phyloP scores from a whole-genome alignment of 2,797 vertebrate species.

The Antrozous pallidus region DNA sequence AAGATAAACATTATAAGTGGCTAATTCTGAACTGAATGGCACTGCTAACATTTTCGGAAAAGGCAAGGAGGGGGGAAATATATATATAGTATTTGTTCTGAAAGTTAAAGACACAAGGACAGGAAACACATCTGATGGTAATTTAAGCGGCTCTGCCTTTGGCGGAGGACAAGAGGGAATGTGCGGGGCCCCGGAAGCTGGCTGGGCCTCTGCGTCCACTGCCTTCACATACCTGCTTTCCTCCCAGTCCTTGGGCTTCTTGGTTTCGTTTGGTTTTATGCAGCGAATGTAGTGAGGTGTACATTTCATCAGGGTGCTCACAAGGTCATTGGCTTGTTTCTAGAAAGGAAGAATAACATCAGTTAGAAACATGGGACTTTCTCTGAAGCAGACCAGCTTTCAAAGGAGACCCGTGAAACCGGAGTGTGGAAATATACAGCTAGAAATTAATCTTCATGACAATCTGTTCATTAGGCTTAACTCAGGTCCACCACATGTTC shows the following conservation, averaged over 20 bases:
- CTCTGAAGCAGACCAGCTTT: neutral
- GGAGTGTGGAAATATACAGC: neutral
- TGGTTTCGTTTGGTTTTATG: constrained; percentile 99
- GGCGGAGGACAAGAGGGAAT: fast-evolving
- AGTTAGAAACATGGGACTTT: neutral
- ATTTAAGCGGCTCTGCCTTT: neutral
- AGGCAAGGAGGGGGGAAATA: neutral
- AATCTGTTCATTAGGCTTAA: neutral
- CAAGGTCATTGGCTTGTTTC: constrained; percentile 99
- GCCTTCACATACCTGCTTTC: constrained; percentile 90
- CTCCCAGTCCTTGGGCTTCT: constrained; percentile 97
- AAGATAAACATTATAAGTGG: constrained; percentile 48
- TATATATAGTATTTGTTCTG: neutral
- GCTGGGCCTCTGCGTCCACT: neutral
- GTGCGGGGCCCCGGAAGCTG: fast-evolving
- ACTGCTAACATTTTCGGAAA: neutral
- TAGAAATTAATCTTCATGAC: neutral
- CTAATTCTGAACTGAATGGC: constrained; percentile 35
- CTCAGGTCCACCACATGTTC: neutral
- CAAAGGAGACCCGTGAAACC: neutral
- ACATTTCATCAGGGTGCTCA: constrained; percentile 98
- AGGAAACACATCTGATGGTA: neutral
- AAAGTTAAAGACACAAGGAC: neutral
- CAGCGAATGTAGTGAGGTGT: constrained; percentile 99
- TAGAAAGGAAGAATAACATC: constrained; percentile 72